These are phyloP conservation scores for Ophioninae sp. DNA, from an alignment of 2,888 invertebrate species.

Conservation along the genomic window DNA sequence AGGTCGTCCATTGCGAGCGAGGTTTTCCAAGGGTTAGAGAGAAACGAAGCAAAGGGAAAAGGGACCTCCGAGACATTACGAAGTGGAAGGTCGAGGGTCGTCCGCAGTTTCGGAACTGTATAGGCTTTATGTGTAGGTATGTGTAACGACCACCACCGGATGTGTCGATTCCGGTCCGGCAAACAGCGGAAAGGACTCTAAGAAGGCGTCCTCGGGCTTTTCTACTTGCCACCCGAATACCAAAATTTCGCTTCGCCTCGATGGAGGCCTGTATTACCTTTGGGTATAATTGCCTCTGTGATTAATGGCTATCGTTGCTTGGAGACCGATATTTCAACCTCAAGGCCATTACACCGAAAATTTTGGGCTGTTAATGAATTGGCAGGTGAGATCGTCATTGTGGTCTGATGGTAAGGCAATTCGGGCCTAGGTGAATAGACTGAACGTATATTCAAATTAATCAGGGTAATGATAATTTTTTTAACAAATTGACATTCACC, in stretches of 20 bases:
- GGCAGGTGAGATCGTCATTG: not conserved
- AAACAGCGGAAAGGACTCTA: constrained; percentile 58
- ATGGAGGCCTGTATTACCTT: constrained; percentile 5
- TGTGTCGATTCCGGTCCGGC: constrained; percentile 67
- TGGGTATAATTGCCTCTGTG: constrained; percentile 42
- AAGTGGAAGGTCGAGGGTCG: constrained; percentile 38
- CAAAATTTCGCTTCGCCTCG: constrained; percentile 16
- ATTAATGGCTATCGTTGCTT: constrained; percentile 35
- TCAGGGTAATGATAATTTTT: too few species aligned
- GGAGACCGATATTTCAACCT: constrained; percentile 3
- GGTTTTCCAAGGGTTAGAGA: constrained; percentile 25
- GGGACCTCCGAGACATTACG: constrained; percentile 9
- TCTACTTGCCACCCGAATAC: not conserved
- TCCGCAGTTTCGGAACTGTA: constrained; percentile 30
- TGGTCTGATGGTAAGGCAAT: not conserved
- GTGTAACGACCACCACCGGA: constrained; percentile 53
- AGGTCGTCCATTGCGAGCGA: constrained; percentile 21
- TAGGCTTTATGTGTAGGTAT: not conserved
- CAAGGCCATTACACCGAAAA: constrained; percentile 2
- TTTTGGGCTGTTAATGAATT: not conserved
- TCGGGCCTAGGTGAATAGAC: too few species aligned
- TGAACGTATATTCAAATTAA: too few species aligned
- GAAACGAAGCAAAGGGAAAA: constrained; percentile 38
- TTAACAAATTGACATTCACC: too few species aligned
- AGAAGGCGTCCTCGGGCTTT: constrained; percentile 62